A percentile compares a stretch with the other conserved stretches of the same genome.
phyloP scores from a whole-genome alignment of 2,797 vertebrate species.

The Heteromormyrus szaboi region DNA sequence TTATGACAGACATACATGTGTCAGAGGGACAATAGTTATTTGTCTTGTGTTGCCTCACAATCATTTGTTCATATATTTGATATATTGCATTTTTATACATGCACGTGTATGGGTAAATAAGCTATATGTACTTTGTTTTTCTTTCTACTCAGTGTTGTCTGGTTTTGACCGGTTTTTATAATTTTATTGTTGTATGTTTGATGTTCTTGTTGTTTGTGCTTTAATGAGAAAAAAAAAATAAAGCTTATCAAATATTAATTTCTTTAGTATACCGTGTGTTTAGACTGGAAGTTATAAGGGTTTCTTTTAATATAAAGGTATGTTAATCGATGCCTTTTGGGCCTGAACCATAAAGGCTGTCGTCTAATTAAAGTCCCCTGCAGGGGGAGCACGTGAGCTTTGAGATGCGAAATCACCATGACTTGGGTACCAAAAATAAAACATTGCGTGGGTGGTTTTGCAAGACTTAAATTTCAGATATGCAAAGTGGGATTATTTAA shows the following conservation, averaged over 20 bases:
- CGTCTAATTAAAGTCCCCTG: not conserved
- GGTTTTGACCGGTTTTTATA: not conserved
- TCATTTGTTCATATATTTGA: not conserved
- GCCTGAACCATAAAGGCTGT: not conserved
- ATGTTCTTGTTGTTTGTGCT: not conserved
- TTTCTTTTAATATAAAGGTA: not conserved
- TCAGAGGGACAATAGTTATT: not conserved
- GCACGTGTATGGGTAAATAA: not conserved
- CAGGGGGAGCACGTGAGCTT: conserved; percentile 8
- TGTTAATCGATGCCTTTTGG: not conserved
- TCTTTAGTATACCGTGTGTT: not conserved
- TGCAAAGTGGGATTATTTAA: not conserved
- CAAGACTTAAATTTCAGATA: not conserved
- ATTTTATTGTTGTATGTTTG: not conserved
- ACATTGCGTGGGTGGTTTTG: not conserved
- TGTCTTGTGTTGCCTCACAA: not conserved
- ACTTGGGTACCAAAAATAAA: not conserved
- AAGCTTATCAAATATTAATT: not conserved
- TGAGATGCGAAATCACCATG: not conserved
- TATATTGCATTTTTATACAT: not conserved
- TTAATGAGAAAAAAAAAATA: not conserved
- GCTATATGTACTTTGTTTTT: not conserved
- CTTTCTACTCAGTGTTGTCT: not conserved
- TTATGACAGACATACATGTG: not conserved
- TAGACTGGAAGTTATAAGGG: not conserved